Conservation (phyloP, 1,140 invertebrate genomes). For the Sitobion miscanthi region DNA sequence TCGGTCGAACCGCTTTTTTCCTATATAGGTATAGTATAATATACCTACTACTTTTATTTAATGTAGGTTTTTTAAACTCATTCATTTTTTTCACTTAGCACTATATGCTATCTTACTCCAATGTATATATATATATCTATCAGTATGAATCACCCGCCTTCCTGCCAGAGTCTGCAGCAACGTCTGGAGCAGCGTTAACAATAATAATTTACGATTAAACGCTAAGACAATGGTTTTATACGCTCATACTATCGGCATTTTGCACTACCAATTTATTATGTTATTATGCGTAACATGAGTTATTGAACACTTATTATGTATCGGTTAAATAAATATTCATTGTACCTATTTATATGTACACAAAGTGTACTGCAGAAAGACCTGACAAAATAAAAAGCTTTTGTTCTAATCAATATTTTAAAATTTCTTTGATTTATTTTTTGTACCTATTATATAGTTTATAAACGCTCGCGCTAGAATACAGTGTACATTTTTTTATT, state of each 20-base stretch:
- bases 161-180: neutral
- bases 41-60: neutral
- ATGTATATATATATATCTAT: neutral
- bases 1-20: constrained; percentile 6
- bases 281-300: neutral
- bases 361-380: no score
- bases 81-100: neutral
- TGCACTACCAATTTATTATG: neutral
- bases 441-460: no score
- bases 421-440: no score
- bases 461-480: no score
- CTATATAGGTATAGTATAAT: neutral
- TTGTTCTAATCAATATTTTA: no score
- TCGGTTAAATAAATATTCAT: neutral
- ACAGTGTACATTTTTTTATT: no score
- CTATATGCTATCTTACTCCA: neutral
- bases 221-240: neutral
- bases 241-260: neutral
- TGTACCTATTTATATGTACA: no score
- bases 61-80: neutral
- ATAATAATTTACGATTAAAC: neutral
- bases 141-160: neutral
- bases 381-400: no score
- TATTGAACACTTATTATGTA: neutral
- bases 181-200: neutral